Base-by-base conservation (phyloP, 2,797 vertebrate genomes). In the Chaetodon trifasciatus region DNA sequence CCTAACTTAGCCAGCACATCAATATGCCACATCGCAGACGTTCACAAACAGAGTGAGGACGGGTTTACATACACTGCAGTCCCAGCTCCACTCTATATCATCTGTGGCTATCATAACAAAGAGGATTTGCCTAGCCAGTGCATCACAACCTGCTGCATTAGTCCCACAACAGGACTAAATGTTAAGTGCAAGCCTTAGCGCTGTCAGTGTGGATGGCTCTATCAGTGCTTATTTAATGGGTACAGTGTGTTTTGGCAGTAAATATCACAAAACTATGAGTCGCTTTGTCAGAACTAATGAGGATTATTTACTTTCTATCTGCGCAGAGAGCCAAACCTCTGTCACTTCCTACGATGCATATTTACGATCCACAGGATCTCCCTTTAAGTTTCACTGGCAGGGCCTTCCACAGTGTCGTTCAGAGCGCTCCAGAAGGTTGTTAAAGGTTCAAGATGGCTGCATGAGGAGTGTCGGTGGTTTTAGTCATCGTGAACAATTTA, bases 301-400 rank as follows among this genome's bases (percentile, higher is more conserved):
- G 77, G 84, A 86, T 88, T 93, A 92, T 92, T 93, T 92, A 91
- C 87, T 90, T 74, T 84, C 58, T 82, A 81, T 91, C 83, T 72
- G 49, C 16, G 28, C 39, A 16, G 37, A 1, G 72, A 86, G 90
- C 91, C 90, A 92, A 92, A 85, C 61, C 79, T 64, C 82, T 88
- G 92, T 92, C 92, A 79, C 76, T 46, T 89, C 92, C 86, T 90
- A 91, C 85, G 82, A 90, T 56, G 78, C 87, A 92, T 92, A 91
- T 94, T 93, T 94, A 93, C 16, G 82, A 89, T 67, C 47, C 21
- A 7, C 70, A 44, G 79, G 74, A 87, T 91, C 88, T 90, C 84
- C 78, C 82, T 83, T 88, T 81, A 78, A 73, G 82, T 83, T 86
- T 85, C 74, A 79, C 83, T 68, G 76, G 80, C 78, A 65, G 79